phyloP scores from a whole-genome alignment of 2,113 vertebrate genomes.

The Neotoma lepida region DNA sequence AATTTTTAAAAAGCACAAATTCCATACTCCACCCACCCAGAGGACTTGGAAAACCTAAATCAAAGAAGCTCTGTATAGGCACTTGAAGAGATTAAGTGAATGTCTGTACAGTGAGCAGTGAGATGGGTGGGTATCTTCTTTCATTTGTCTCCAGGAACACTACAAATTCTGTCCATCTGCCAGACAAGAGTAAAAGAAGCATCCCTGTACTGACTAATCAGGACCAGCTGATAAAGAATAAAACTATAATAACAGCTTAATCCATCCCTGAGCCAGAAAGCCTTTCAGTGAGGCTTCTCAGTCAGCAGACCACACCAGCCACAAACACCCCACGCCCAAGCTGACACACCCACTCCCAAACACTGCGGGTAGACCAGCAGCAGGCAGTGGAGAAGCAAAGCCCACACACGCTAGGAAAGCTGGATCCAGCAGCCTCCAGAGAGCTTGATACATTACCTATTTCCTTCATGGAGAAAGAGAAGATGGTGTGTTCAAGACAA shows the following conservation, averaged over 20 bases:
- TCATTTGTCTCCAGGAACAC: conserved; percentile 8
- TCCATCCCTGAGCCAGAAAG: not conserved
- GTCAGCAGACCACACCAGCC: not conserved
- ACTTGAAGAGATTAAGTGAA: not conserved
- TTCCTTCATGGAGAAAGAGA: conserved; percentile 16
- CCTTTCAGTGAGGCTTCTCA: not conserved
- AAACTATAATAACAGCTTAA: not conserved
- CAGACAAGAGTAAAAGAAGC: not conserved
- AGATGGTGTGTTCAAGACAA: not conserved
- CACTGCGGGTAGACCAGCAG: not conserved
- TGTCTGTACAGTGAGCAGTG: not conserved
- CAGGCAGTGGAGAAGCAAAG: not conserved
- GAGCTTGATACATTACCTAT: not conserved
- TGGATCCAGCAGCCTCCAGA: not conserved
- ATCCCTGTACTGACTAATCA: not conserved
- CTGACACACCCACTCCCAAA: not conserved
- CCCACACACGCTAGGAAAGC: not conserved
- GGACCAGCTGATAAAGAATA: not conserved
- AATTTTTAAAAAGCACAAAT: not conserved
- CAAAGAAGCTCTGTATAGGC: not conserved
- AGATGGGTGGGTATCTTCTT: not conserved
- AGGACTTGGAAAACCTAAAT: not conserved
- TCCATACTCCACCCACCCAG: not conserved
- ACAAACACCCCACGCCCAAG: not conserved
- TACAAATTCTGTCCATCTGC: not conserved